Base-by-base conservation (phyloP, 2,113 vertebrate species). In the Saccopteryx bilineata region DNA sequence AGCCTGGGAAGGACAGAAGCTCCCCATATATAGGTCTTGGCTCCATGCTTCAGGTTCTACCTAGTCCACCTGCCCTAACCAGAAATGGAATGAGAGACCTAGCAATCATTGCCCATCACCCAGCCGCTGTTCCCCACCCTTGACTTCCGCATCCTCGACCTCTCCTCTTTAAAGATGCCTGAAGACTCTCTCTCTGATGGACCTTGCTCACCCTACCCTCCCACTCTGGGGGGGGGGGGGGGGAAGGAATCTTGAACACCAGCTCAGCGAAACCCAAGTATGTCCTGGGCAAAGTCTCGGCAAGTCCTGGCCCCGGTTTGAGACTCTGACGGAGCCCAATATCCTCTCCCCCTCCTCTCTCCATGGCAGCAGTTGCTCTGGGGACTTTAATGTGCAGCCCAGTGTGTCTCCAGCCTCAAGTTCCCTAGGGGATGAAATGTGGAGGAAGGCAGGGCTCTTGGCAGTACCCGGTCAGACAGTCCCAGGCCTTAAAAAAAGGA, bases 261-360 rank as follows among this genome's bases (percentile, higher is more conserved):
- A 96, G 85, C 94, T 97, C 95, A 97, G 97, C 94, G 79, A 87
- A 97, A 96, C 46, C 76, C 52, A n/a, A 39, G 48, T 56, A 65
- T 33, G 56, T 46, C 71, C 92, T 28, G 97, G 91, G 94, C 96
- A 97, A 97, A 97, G 94, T 97, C 92, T 89, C 50, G 4, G 63
- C 9, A 33, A 60, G 46, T 91, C 72, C 79, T 9, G 39, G 93
- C 63, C n/a, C 24, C 61, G 78, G 54, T 91, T 87, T 87, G 75
- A 69, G 56, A 46, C 86, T 52, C 63, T 50, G 23, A 56, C 76
- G 15, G 39, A 19, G 11, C 7, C 21, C 2, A 0, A 0, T 17
- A 13, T 11, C 9, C 15, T 78, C 52, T 87, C 54, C 5, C 5
- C 7, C 12, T 60, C 17, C 60, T 75, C 65, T 81, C 26, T 78